Evolutionary conservation across 2,888 invertebrate genomes (phyloP).

Genomic region (Xestia sexstrigata): DNA sequence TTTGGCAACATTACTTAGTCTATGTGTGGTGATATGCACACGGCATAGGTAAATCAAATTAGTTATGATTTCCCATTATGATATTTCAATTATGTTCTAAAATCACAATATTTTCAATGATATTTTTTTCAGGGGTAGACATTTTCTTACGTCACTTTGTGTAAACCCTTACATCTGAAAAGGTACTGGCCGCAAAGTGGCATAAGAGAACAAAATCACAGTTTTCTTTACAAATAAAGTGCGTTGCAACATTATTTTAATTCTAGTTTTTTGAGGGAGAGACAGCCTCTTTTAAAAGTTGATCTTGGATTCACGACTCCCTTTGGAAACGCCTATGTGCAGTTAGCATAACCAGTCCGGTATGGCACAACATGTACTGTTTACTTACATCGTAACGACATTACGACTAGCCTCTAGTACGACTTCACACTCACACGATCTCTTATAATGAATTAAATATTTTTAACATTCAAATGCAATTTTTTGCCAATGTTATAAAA

Average conservation of each 20-base stretch:
- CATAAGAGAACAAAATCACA: constrained; percentile 62
- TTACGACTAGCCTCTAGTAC: constrained; percentile 38
- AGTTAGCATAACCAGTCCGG: constrained; percentile 47
- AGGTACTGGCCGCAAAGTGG: constrained; percentile 35
- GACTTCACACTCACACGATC: constrained; percentile 35
- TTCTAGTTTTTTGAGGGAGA: constrained; percentile 34
- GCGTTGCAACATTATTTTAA: constrained; percentile 51
- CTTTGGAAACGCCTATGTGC: constrained; percentile 31
- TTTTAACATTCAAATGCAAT: constrained; percentile 9
- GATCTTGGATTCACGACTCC: constrained; percentile 15
- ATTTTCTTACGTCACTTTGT: constrained; percentile 53
- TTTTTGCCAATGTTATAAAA: constrained; percentile 22
- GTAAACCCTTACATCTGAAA: background rate
- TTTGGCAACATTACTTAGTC: constrained; percentile 89
- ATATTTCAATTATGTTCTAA: constrained; percentile 81
- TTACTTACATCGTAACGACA: constrained; percentile 40
- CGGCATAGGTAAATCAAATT: constrained; percentile 83
- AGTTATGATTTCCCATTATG: constrained; percentile 79
- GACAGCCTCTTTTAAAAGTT: constrained; percentile 14
- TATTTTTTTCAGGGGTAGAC: constrained; percentile 73
- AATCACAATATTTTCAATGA: constrained; percentile 86
- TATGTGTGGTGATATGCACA: constrained; percentile 88
- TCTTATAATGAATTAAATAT: background rate
- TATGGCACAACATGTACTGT: constrained; percentile 68
- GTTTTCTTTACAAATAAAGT: constrained; percentile 58